phyloP scores from a whole-genome alignment of 2,888 invertebrate species.

The Muscina levida region DNA sequence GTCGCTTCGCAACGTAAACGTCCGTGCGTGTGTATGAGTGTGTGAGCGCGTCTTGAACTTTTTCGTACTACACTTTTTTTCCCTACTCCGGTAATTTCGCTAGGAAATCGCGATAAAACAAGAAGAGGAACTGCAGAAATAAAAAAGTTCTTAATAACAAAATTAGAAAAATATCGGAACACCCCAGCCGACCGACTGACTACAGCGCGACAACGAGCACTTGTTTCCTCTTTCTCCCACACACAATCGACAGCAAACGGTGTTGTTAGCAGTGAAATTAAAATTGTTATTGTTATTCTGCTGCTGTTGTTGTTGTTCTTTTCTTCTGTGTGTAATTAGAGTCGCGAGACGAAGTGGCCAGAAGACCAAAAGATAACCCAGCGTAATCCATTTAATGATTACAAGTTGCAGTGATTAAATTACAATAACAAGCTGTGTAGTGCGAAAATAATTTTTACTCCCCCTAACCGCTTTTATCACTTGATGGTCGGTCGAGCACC shows the following conservation, averaged over 20 bases:
- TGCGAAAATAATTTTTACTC: not conserved
- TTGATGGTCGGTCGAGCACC: no score
- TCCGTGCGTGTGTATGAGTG: constrained; percentile 59
- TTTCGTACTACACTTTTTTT: constrained; percentile 8
- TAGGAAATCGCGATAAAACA: not conserved
- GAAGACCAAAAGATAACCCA: not conserved
- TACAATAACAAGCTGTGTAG: not conserved
- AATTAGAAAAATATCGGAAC: not conserved
- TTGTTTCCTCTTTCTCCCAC: not conserved
- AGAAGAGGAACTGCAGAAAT: no score
- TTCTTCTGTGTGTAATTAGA: no score
- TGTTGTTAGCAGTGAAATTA: not conserved
- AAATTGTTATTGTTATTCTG: constrained; percentile 20
- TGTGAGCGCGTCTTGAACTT: constrained; percentile 35
- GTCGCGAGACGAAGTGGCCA: not conserved
- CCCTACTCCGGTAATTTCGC: constrained; percentile 1
- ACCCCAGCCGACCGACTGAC: not conserved
- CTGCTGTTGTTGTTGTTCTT: no score
- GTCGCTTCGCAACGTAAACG: constrained; percentile 30
- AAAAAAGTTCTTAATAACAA: not conserved
- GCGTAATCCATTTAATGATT: not conserved
- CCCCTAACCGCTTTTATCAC: not conserved
- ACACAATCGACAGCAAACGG: not conserved
- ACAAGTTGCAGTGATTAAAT: not conserved
- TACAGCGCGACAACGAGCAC: constrained; percentile 2